Conservation (phyloP, 2,888 invertebrate species). For the Taenaris catops region DNA sequence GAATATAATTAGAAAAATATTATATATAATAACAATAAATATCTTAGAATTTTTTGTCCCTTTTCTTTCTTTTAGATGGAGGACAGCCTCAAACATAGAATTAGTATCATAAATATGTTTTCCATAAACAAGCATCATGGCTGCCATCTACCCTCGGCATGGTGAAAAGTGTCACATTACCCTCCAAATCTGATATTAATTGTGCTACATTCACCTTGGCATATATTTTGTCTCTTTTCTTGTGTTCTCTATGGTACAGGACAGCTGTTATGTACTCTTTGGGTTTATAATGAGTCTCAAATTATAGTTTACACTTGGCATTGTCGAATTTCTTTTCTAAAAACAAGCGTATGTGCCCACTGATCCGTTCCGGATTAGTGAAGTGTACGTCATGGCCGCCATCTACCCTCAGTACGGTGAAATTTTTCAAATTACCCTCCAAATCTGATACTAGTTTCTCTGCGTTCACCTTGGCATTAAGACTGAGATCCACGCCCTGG, state of each 20-base stretch:
- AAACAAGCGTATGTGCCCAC: conserved; percentile 47
- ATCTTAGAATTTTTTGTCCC: too few species aligned
- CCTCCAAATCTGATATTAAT: conserved; percentile 30
- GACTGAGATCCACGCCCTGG: conserved; percentile 21
- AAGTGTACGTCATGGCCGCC: conserved; percentile 83
- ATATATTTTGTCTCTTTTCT: too few species aligned
- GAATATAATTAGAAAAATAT: too few species aligned
- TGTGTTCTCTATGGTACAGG: too few species aligned
- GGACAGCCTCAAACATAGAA: too few species aligned
- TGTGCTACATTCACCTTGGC: too few species aligned
- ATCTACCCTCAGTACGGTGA: conserved; percentile 40
- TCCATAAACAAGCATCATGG: too few species aligned
- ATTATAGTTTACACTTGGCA: conserved; percentile 33
- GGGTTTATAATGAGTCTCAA: too few species aligned
- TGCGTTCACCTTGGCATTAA: conserved; percentile 25
- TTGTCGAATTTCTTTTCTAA: conserved; percentile 32
- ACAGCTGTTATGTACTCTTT: too few species aligned
- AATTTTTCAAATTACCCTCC: conserved; percentile 15
- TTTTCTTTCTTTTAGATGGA: too few species aligned
- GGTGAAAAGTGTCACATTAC: conserved; percentile 16
- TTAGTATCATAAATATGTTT: too few species aligned
- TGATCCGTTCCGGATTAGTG: conserved; percentile 74
- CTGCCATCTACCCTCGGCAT: conserved; percentile 61
- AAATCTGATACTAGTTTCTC: conserved; percentile 31
- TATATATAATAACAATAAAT: too few species aligned